Evolutionary conservation across 2,113 vertebrate species (phyloP).

Genomic region (Hymenochirus boettgeri): DNA sequence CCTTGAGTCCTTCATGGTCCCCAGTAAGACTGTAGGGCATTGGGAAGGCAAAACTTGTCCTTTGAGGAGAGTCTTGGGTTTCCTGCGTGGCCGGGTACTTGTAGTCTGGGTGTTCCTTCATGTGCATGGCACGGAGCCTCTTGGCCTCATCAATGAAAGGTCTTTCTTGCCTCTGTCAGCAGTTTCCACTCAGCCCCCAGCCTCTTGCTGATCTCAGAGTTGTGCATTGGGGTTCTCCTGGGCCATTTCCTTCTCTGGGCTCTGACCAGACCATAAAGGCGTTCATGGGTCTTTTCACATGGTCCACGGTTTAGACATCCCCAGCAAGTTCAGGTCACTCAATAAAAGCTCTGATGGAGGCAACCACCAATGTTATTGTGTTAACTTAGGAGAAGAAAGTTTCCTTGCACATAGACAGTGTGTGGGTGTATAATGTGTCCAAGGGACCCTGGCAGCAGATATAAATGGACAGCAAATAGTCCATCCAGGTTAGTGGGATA

Average conservation of each 20-base stretch:
- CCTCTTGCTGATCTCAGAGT: conserved; percentile 89
- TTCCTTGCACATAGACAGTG: no score
- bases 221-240: conserved; percentile 96
- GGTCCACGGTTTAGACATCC: conserved; percentile 94
- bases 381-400: no score
- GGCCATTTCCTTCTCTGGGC: conserved; percentile 88
- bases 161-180: conserved; percentile 88
- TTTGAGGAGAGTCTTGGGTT: conserved; percentile 96
- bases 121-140: conserved; percentile 91
- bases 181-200: conserved; percentile 92
- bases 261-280: conserved; percentile 97
- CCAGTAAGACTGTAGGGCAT: conserved; percentile 86
- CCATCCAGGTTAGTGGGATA: no score
- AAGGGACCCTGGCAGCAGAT: no score
- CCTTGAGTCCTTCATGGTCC: conserved; percentile 80
- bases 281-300: conserved; percentile 96
- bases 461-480: no score
- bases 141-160: conserved; percentile 98
- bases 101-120: conserved; percentile 98
- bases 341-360: neutral
- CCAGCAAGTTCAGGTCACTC: conserved; percentile 42
- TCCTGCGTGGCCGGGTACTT: conserved; percentile 92
- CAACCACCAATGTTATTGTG: no score
- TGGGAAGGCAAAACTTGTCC: conserved; percentile 93
- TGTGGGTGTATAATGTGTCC: no score